Base-by-base conservation (phyloP, 1,140 invertebrate genomes). In the Bombus terrestris region DNA sequence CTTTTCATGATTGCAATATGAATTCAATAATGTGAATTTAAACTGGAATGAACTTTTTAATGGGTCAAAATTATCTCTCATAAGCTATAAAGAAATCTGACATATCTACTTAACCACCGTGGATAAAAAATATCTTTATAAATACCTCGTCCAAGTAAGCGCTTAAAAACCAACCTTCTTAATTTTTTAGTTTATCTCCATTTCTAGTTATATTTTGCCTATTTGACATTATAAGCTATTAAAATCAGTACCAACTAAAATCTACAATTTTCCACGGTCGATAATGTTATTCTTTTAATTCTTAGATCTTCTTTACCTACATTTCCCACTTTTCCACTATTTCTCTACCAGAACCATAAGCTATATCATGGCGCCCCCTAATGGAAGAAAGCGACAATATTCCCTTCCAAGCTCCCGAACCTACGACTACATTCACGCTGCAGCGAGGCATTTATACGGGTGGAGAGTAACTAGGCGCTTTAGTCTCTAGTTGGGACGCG, bases 401-500 rank as follows among this genome's bases (percentile, higher is more conserved):
- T 82, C 73, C 62, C 64, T 77, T 39, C 64, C 81, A 32, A 22
- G 18, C 12, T 62, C 28, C 28, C 8, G 37, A 71, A 53, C 35
- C 62, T 39, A 77, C 76, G 76, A 80, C 84, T 79, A 82, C 80
- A 47, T 35, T 87, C 32, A 43, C 88, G 69, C n/a, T 69, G 89
- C 81, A 62, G 39, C 25, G 72, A 18, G 15, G 88, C 93, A 93
- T 94, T 93, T 94, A 94, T 93, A 94, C 93, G 92, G 92, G 92
- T 90, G 89, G 89, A 90, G 83, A 90, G 92, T 90, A 88, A 85
- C 90, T 91, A 92, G 93, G 91, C 92, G 91, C 92, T 91, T 93
- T 92, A 94, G 93, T 94, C 93, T 94, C 91, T 93, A 90, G 83
- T 92, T 93, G 93, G 92, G 91, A 92, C 93, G 93, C 91, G 93